A percentile compares a stretch with the other conserved stretches of the same genome.
Conservation (phyloP, 2,113 vertebrate species). For the Ciconia maguari region DNA sequence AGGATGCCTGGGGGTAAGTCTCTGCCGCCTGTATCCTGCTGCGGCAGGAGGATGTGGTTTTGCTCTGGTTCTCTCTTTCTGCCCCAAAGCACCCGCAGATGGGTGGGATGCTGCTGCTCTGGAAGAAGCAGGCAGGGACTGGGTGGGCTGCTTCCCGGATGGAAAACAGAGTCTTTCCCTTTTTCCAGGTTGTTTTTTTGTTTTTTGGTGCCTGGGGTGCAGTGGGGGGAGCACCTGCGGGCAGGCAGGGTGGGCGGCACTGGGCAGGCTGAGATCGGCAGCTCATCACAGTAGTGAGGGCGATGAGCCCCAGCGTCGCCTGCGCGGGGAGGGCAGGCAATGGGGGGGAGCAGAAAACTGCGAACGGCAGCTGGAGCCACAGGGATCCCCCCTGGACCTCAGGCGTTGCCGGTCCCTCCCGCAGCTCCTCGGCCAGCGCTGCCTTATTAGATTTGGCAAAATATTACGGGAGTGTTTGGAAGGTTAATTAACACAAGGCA, state of each 20-base stretch:
- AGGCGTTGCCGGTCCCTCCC: rapidly evolving
- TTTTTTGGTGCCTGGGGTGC: too few relatives aligned
- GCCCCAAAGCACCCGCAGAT: background rate
- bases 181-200: rapidly evolving
- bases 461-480: background rate
- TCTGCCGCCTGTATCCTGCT: rapidly evolving
- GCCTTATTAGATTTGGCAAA: slow-evolving; percentile 15
- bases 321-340: rapidly evolving
- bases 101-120: background rate
- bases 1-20: background rate
- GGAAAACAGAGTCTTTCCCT: background rate
- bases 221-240: rapidly evolving
- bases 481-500: slow-evolving; percentile 25
- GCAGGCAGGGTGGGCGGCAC: background rate
- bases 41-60: rapidly evolving
- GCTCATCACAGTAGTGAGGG: background rate
- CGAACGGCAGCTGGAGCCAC: background rate
- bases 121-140: too few relatives aligned
- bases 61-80: background rate
- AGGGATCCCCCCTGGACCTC: background rate
- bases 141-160: rapidly evolving
- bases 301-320: background rate
- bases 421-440: background rate
- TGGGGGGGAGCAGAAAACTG: background rate
- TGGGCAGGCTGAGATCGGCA: background rate